Evolutionary conservation across 1,140 invertebrate species (phyloP), one percentile per base, ranked within the genome.

Genomic region (Euglossa dilemma): DNA sequence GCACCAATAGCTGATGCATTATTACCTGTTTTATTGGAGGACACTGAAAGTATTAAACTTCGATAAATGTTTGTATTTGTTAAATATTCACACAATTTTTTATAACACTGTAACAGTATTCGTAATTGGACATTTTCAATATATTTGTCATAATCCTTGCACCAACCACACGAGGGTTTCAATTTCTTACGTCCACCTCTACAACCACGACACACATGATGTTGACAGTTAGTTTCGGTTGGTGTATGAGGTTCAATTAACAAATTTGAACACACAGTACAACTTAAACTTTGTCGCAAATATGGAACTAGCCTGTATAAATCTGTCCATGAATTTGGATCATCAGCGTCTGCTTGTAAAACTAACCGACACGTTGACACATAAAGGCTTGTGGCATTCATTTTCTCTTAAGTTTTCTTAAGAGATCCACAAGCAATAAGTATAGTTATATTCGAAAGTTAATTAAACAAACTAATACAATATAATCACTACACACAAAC

Each of bases 381-480:
- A 94, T 98, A 98, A 72, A 98, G 95, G 93, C 96, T 97, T 64
- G 97, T 97, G 81, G 97, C 97, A 95, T 98, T 98, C 97, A 98
- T 98, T 91, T 92, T 94, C 18, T 61, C 63, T 45, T 81, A 7
- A 67, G 43, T 20, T 12, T 1, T n/a, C 43, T 28, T 8, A 11
- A 73, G 61, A 56, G 43, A 70, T 50, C n/a, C 50, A 59, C 50
- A 36, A 54, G n/a, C 59, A 43, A 59, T 56, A 52, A 12, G n/a
- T 66, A 61, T 56, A 18, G 52, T 72, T 70, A 63, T n/a, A 25
- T 67, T 25, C 45, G 25, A 66, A 69, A 82, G 72, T 69, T 71
- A 71, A 84, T 69, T 84, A 87, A 73, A 88, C 64, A 89, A 83
- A 75, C 64, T 84, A 81, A 70, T 83, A 86, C 81, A 81, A 80